phyloP scores from a whole-genome alignment of 2,797 vertebrate species.

The Myotis myotis region DNA sequence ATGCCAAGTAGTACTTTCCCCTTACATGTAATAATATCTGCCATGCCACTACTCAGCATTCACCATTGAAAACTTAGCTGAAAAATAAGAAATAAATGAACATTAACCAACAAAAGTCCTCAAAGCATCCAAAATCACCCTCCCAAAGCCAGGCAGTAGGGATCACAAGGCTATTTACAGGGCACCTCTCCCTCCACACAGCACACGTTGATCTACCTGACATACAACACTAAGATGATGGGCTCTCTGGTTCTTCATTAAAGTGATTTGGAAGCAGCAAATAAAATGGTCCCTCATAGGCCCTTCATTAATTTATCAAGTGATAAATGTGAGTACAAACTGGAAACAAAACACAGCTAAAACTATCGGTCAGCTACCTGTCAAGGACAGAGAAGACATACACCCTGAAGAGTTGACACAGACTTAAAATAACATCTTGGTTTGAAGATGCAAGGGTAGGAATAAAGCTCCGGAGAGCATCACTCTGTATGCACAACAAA shows the following conservation, averaged over 20 bases:
- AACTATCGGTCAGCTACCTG: neutral
- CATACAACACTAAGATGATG: neutral
- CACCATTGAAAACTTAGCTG: neutral
- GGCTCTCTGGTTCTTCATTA: neutral
- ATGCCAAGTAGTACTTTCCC: neutral
- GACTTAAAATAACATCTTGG: neutral
- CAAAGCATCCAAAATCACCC: neutral
- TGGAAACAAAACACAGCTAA: neutral
- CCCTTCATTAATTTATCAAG: neutral
- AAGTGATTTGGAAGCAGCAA: neutral
- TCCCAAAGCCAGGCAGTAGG: neutral
- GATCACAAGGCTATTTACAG: neutral
- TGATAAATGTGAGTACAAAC: neutral
- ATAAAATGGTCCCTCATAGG: neutral
- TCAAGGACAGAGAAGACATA: neutral
- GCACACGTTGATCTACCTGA: neutral
- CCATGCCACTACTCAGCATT: neutral
- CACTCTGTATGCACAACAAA: neutral
- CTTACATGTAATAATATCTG: neutral
- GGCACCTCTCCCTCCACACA: neutral
- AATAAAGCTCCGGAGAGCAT: neutral
- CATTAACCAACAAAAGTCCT: neutral
- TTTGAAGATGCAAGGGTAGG: neutral
- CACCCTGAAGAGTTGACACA: neutral
- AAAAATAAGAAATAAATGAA: conserved; percentile 28